phyloP scores from a whole-genome alignment of 2,797 vertebrate species.

The Thalassophryne amazonica region DNA sequence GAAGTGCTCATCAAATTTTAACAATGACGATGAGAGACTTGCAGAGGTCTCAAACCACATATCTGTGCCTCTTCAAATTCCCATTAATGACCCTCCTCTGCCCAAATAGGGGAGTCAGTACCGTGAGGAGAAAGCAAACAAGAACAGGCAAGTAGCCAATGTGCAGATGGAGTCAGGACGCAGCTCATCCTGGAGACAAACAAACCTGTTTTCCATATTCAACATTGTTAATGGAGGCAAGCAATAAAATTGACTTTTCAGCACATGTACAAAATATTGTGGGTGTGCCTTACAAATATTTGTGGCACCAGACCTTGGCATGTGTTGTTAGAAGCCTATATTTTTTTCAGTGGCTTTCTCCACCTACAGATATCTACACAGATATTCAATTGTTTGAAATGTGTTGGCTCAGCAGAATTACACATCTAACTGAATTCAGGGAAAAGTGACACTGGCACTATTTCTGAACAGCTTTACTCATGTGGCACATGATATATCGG shows the following conservation, averaged over 20 bases:
- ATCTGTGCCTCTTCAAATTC: conserved; percentile 27
- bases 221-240: background rate
- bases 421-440: too few species aligned
- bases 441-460: too few species aligned
- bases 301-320: too few species aligned
- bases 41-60: conserved; percentile 46
- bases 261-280: background rate
- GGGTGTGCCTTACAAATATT: too few species aligned
- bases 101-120: conserved; percentile 17
- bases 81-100: conserved; percentile 32
- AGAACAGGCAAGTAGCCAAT: background rate
- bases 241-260: background rate
- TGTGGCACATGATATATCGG: too few species aligned
- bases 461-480: too few species aligned
- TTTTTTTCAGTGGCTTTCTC: too few species aligned
- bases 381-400: too few species aligned
- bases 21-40: conserved; percentile 13
- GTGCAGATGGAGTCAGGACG: background rate
- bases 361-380: too few species aligned
- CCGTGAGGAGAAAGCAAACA: conserved; percentile 22
- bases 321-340: too few species aligned
- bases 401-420: too few species aligned
- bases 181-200: background rate
- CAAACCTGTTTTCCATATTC: background rate
- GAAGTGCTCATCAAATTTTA: conserved; percentile 48